A percentile compares a stretch with the other conserved stretches of the same genome.
phyloP scores from a whole-genome alignment of 1,140 invertebrate species.

The Zaprionus kolodkinae region DNA sequence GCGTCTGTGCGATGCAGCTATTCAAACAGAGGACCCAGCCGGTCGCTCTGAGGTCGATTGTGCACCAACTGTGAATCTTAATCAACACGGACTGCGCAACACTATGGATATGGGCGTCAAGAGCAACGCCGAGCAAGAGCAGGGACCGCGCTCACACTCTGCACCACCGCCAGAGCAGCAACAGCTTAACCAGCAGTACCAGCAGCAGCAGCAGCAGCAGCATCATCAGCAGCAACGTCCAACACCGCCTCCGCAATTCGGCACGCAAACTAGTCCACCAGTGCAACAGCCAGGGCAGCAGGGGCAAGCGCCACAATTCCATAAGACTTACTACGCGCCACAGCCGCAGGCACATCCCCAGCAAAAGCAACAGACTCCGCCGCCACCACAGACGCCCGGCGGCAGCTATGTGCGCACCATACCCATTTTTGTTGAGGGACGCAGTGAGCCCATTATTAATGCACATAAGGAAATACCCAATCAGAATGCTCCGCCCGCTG shows the following conservation, averaged over 20 bases:
- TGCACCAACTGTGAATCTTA: constrained; percentile 84
- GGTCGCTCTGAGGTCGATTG: constrained; percentile 69
- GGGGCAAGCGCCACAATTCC: constrained; percentile 52
- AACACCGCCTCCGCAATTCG: constrained; percentile 59
- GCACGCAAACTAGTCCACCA: constrained; percentile 75
- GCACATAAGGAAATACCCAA: constrained; percentile 85
- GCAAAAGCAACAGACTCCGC: constrained; percentile 75
- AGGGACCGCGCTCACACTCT: constrained; percentile 86
- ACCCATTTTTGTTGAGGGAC: constrained; percentile 93
- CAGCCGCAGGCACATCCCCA: constrained; percentile 79
- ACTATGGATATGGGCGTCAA: constrained; percentile 91
- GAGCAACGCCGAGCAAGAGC: constrained; percentile 85
- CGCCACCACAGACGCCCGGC: constrained; percentile 75
- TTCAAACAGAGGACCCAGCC: constrained; percentile 84
- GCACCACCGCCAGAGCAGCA: constrained; percentile 78
- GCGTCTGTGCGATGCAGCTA: constrained; percentile 83
- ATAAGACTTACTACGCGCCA: constrained; percentile 67
- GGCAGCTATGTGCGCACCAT: constrained; percentile 89
- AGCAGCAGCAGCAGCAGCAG: constrained; percentile 68
- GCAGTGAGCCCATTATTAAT: constrained; percentile 90
- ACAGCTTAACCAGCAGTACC: constrained; percentile 85
- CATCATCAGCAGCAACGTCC: constrained; percentile 44
- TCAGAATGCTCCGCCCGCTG: constrained; percentile 71
- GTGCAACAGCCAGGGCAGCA: constrained; percentile 53
- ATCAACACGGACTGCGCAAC: constrained; percentile 90